Evolutionary conservation across 35 echinoderm and acorn worm species (phyloP).

Genomic region (Heliocidaris tuberculata): DNA sequence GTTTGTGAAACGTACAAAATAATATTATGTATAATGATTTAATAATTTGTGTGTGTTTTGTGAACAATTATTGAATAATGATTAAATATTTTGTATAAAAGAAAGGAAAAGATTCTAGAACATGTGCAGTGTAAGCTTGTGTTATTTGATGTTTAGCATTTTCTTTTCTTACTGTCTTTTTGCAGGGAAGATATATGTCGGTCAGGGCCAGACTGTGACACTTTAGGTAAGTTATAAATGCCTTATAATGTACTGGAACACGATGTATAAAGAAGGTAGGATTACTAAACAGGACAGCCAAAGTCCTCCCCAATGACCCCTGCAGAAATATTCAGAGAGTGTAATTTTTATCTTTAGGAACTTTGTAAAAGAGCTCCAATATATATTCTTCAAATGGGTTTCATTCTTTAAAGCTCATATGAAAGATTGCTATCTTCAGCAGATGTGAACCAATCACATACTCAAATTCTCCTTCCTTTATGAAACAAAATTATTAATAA

Average conservation of each 20-base stretch:
- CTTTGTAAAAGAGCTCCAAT: not conserved
- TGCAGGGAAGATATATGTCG: conserved; percentile 74
- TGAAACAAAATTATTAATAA: too few species aligned
- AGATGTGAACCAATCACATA: not conserved
- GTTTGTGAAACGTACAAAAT: not conserved
- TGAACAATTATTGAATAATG: too few species aligned
- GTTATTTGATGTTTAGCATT: not conserved
- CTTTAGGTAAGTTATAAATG: conserved; percentile 60
- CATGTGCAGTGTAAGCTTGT: not conserved
- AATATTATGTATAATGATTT: too few species aligned
- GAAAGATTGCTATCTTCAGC: not conserved
- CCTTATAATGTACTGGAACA: too few species aligned
- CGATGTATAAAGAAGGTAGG: too few species aligned
- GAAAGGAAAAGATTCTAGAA: not conserved
- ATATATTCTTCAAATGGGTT: not conserved
- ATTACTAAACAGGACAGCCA: too few species aligned
- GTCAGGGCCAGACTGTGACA: conserved; percentile 67
- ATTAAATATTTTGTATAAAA: too few species aligned
- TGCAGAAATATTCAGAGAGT: not conserved
- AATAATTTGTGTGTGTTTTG: too few species aligned
- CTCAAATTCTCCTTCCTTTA: not conserved
- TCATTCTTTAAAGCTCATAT: not conserved
- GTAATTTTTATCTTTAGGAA: not conserved
- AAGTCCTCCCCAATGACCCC: too few species aligned
- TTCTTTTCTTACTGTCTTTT: conserved; percentile 2